Conservation (phyloP, 2,113 vertebrate genomes). For the Perognathus longimembris region DNA sequence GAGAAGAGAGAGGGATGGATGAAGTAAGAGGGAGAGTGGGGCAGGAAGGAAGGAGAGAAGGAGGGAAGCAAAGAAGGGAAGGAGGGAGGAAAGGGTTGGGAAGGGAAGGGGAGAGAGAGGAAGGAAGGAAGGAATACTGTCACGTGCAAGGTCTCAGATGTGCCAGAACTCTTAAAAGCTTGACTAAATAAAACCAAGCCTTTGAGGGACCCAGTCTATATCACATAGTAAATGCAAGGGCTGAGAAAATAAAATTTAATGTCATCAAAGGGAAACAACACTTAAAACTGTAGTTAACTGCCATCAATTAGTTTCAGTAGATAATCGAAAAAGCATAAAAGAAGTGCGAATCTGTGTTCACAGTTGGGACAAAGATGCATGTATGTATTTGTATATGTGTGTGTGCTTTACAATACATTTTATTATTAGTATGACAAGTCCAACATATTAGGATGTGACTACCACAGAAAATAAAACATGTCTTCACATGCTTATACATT, state of each 20-base stretch:
- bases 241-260: constrained; percentile 21
- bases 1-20: too few species aligned
- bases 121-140: too few species aligned
- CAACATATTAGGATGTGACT: too few species aligned
- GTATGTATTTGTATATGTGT: background rate
- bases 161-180: background rate
- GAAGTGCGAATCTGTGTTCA: background rate
- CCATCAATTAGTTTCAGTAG: background rate
- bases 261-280: background rate
- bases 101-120: too few species aligned
- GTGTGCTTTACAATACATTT: background rate
- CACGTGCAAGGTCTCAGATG: background rate
- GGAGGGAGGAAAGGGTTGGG: too few species aligned
- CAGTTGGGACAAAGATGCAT: too few species aligned
- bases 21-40: too few species aligned
- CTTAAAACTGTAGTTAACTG: background rate
- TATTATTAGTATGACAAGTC: too few species aligned
- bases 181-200: background rate
- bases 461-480: too few species aligned
- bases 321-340: background rate
- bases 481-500: background rate
- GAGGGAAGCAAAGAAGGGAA: too few species aligned
- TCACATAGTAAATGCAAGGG: background rate
- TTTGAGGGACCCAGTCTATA: background rate
- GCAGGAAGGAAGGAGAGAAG: too few species aligned